A percentile compares a stretch with the other conserved stretches of the same genome.
Conservation (phyloP, 2,113 vertebrate species). For the Phodopus roborovskii region DNA sequence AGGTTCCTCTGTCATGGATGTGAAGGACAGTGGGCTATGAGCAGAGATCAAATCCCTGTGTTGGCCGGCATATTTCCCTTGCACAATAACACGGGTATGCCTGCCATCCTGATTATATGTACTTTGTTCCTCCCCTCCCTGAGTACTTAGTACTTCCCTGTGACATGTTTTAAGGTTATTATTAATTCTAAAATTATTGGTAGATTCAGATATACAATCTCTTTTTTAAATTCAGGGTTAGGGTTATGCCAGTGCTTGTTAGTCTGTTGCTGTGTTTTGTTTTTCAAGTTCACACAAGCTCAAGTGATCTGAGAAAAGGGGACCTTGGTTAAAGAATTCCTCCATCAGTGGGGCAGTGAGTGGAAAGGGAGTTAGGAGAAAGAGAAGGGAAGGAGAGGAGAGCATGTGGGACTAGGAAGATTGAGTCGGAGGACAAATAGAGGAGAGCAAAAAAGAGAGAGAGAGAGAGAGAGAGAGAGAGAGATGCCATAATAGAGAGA, state of each 20-base stretch:
- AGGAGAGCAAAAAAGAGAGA: too few species aligned
- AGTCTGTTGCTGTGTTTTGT: not conserved
- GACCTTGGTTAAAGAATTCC: not conserved
- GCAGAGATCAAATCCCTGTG: not conserved
- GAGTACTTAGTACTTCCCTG: not conserved
- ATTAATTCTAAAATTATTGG: conserved; percentile 15
- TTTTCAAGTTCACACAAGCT: not conserved
- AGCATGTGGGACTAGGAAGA: too few species aligned
- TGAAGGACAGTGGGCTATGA: not conserved
- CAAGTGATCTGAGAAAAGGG: not conserved
- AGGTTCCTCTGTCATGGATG: not conserved
- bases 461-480: too few species aligned
- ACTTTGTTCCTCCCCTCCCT: not conserved
- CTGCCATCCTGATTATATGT: not conserved
- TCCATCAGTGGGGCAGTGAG: too few species aligned
- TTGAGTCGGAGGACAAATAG: too few species aligned
- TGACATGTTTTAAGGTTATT: conserved; percentile 15
- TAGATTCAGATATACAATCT: not conserved
- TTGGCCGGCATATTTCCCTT: not conserved
- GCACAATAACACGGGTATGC: not conserved
- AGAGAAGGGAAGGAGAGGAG: too few species aligned
- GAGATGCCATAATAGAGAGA: too few species aligned
- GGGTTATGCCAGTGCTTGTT: not conserved
- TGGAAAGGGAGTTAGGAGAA: too few species aligned
- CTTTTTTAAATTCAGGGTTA: too few species aligned